Percentiles rank a stretch among this genome's conserved stretches.
phyloP scores from a whole-genome alignment of 1,140 invertebrate genomes.

The Araneus ventricosus region DNA sequence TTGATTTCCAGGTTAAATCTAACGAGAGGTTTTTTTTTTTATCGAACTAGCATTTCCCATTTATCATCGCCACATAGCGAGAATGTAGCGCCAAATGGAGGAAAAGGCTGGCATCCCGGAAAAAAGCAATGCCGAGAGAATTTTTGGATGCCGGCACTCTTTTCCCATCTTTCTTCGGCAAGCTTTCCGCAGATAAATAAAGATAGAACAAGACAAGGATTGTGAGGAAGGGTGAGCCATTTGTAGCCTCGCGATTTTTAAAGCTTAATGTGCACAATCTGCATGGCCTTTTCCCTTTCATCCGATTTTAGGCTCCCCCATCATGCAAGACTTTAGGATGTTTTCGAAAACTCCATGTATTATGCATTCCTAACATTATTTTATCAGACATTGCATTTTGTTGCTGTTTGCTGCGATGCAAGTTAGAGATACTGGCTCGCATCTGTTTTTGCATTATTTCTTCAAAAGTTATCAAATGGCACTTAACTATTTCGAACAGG shows the following conservation, averaged over 20 bases:
- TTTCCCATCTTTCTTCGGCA: constrained; percentile 50
- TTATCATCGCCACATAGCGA: constrained; percentile 49
- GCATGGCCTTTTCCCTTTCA: constrained; percentile 70
- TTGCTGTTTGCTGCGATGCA: too few species aligned
- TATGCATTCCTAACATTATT: constrained; percentile 69
- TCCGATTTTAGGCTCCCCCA: constrained; percentile 63
- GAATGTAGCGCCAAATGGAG: constrained; percentile 60
- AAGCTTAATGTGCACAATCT: constrained; percentile 75
- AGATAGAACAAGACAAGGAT: constrained; percentile 74
- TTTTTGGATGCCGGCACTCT: constrained; percentile 48
- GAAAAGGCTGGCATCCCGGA: not conserved
- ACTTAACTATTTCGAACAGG: too few species aligned
- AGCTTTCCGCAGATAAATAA: constrained; percentile 71
- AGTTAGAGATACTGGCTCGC: too few species aligned
- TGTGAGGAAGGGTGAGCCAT: constrained; percentile 72
- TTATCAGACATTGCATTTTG: constrained; percentile 44
- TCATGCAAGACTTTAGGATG: constrained; percentile 49
- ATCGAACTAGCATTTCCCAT: too few species aligned
- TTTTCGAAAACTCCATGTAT: constrained; percentile 66
- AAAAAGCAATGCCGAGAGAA: constrained; percentile 53
- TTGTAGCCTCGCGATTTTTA: constrained; percentile 72
- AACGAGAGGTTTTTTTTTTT: too few species aligned
- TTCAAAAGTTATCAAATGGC: too few species aligned
- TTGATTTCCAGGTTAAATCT: not conserved
- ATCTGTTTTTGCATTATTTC: too few species aligned